Evolutionary conservation across 1,140 invertebrate species (phyloP), one percentile per base, ranked within the genome.

Genomic region (Drosophila pruinosa): DNA sequence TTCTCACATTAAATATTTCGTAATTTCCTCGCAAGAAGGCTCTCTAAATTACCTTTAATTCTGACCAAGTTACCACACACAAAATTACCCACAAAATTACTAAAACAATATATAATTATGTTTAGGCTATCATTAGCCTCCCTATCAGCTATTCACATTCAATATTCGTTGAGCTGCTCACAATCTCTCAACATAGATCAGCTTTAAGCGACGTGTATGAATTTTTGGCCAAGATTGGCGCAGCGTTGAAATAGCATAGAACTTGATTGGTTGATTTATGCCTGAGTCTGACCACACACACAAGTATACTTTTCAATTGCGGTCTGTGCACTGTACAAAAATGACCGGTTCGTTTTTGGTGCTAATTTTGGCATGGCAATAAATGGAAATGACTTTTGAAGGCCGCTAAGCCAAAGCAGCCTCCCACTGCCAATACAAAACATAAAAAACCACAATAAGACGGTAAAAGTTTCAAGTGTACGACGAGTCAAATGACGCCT

Each of bases 371-470:
- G 41, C 72, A 53, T 36, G 63, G 63, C 45, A 34, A 80, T 77
- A 85, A 80, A 86, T 77, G 65, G 73, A 86, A 70, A 76, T 63
- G 22, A 39, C 21, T 59, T 43, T 70, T 86, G 68, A 86, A 83
- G 79, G 79, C 62, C 65, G 22, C 15, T 17, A 5, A 39, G 19
- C 12, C 28, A 52, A 56, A 38, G 39, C 14, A 4, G 36, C 14
- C 28, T 10, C 28, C 28, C 28, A 10, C 28, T 7, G 28, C 8
- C n/a, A 48, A 15, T 7, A 41, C 39, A 41, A 59, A 67, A 31
- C 8, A 14, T 41, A 57, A 28, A 43, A 4, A 28, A 43, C 5
- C 6, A 2, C 15, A 17, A 17, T 31, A 26, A 38, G 47, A 38
- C 28, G 39, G 26, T 54, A 47, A 73, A 65, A 62, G 45, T 71